phyloP scores from a whole-genome alignment of 2,888 invertebrate species.

The Meliscaeva auricollis region DNA sequence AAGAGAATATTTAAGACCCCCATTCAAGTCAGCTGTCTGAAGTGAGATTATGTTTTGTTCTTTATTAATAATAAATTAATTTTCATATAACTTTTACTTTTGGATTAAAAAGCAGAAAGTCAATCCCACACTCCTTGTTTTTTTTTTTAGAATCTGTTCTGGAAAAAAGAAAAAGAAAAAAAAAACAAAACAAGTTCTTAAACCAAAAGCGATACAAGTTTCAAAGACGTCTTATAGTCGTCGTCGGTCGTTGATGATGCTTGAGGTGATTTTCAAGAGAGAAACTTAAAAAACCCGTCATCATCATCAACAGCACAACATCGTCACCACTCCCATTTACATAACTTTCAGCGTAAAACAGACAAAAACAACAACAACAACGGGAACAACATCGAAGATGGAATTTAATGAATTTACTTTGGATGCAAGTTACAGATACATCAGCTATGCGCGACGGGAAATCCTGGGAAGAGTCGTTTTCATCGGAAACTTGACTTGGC shows the following conservation, averaged over 20 bases:
- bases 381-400: slow-evolving; percentile 28
- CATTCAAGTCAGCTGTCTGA: background rate
- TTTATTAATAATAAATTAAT: slow-evolving; percentile 45
- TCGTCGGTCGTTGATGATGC: background rate
- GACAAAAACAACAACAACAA: slow-evolving; percentile 5
- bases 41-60: background rate
- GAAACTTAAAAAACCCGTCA: slow-evolving; percentile 35
- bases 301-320: no score
- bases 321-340: slow-evolving; percentile 67
- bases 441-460: background rate
- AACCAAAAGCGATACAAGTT: background rate
- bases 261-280: slow-evolving; percentile 15
- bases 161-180: background rate
- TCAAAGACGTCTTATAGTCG: background rate
- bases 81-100: slow-evolving; percentile 71
- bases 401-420: slow-evolving; percentile 24
- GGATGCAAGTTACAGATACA: background rate
- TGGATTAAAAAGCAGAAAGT: slow-evolving; percentile 41
- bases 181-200: slow-evolving; percentile 13
- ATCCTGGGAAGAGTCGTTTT: slow-evolving; percentile 17
- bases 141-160: slow-evolving; percentile 12
- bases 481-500: slow-evolving; percentile 17
- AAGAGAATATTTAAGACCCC: no score
- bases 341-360: slow-evolving; percentile 55
- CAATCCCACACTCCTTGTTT: slow-evolving; percentile 41